Evolutionary conservation across 1,140 invertebrate species (phyloP).

Genomic region (Harpegnathos saltator): DNA sequence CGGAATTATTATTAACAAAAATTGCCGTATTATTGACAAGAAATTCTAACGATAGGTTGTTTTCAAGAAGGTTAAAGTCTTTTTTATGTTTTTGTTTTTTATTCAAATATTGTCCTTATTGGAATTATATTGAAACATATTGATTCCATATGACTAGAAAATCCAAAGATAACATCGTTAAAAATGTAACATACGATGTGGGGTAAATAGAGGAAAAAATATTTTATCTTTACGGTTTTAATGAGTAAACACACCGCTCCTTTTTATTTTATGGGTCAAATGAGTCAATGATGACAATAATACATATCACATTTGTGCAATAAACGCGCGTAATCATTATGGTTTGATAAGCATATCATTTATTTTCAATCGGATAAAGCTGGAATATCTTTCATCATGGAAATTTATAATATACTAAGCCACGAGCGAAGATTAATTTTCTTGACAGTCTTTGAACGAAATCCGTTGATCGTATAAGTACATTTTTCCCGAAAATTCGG

Average conservation of each 20-base stretch:
- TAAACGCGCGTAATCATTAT: background rate
- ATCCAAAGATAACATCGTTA: background rate
- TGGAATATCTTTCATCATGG: slow-evolving; percentile 19
- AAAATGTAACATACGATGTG: background rate
- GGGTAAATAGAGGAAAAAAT: background rate
- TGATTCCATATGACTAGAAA: background rate
- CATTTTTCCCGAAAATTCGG: too few relatives aligned
- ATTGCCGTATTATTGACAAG: background rate
- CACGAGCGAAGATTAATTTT: too few relatives aligned
- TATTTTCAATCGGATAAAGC: slow-evolving; percentile 5
- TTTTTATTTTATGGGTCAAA: slow-evolving; percentile 17
- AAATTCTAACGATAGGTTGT: background rate
- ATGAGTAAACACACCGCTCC: background rate
- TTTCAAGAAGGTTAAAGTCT: background rate
- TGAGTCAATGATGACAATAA: background rate
- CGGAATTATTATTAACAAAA: slow-evolving; percentile 4
- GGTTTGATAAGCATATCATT: background rate
- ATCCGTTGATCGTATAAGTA: background rate
- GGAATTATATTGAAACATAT: background rate
- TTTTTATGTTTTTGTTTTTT: background rate
- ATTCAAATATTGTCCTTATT: background rate
- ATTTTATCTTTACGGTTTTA: background rate
- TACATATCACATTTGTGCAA: slow-evolving; percentile 26
- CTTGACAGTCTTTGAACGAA: background rate
- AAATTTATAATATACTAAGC: background rate